phyloP scores from a whole-genome alignment of 2,888 invertebrate genomes.

The Steinernema carpocapsae region DNA sequence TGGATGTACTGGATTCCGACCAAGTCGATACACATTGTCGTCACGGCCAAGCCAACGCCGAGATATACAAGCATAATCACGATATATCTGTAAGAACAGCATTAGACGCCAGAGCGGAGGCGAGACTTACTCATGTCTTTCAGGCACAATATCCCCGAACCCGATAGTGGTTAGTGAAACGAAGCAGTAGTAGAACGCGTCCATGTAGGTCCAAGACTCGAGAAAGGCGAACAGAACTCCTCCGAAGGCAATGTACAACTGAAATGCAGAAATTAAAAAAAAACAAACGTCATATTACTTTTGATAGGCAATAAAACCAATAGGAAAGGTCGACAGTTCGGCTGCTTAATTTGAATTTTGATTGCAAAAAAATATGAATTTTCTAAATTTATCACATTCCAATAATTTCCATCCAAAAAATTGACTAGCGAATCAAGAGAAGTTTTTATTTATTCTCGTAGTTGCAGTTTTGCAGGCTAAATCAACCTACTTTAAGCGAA shows the following conservation, averaged over 20 bases:
- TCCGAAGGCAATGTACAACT: conserved; percentile 70
- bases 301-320: too few relatives aligned
- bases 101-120: neutral
- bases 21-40: conserved; percentile 69
- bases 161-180: conserved; percentile 69
- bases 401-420: too few relatives aligned
- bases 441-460: too few relatives aligned
- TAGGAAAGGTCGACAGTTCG: too few relatives aligned
- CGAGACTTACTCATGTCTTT: conserved; percentile 62
- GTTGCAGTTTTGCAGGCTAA: too few relatives aligned
- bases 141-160: conserved; percentile 67
- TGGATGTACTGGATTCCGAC: conserved; percentile 69
- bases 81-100: conserved; percentile 59
- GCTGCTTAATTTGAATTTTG: too few relatives aligned
- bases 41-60: conserved; percentile 68
- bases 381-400: too few relatives aligned
- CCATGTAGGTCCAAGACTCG: conserved; percentile 72
- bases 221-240: conserved; percentile 69
- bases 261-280: conserved; percentile 37
- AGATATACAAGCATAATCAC: conserved; percentile 68
- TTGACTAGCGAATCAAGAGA: too few relatives aligned
- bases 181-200: conserved; percentile 73
- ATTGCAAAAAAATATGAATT: too few relatives aligned
- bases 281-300: too few relatives aligned
- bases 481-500: too few relatives aligned